These are phyloP conservation scores for Scaptomyza pallida DNA, from an alignment of 1,140 invertebrate species.

Conservation along the genomic window DNA sequence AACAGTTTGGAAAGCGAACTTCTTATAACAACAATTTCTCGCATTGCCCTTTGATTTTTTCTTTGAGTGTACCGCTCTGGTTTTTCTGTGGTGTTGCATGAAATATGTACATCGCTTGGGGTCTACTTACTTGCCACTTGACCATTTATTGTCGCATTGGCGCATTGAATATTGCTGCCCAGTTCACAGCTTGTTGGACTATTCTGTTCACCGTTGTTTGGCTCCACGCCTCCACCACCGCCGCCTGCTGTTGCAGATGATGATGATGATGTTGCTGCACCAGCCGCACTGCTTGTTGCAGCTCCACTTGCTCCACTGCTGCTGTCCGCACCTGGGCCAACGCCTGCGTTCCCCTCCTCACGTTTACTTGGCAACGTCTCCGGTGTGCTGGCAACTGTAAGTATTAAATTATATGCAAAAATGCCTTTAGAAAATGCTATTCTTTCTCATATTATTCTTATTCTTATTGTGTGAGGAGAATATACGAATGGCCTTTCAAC, in stretches of 20 bases:
- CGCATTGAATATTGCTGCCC: conserved; percentile 34
- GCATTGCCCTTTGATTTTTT: too few relatives aligned
- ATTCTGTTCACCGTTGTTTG: conserved; percentile 54
- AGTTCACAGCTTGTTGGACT: conserved; percentile 57
- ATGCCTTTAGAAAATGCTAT: conserved; percentile 28
- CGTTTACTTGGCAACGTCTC: conserved; percentile 85
- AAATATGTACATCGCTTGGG: neutral
- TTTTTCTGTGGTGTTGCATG: neutral
- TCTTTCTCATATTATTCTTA: neutral
- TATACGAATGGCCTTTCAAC: conserved; percentile 49
- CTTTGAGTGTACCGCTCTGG: too few relatives aligned
- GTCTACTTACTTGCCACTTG: conserved; percentile 86
- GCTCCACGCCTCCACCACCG: conserved; percentile 33
- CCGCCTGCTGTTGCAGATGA: conserved; percentile 28
- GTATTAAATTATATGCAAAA: conserved; percentile 35
- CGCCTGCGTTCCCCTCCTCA: conserved; percentile 69
- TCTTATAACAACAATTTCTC: too few relatives aligned
- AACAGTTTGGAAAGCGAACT: too few relatives aligned
- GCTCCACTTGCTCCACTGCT: conserved; percentile 27
- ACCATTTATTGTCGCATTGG: conserved; percentile 85
- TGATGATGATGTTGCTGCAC: conserved; percentile 13
- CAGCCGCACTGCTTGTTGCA: conserved; percentile 25
- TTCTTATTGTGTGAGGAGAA: neutral
- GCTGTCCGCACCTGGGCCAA: conserved; percentile 23
- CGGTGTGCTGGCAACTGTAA: conserved; percentile 87